Base-by-base conservation (phyloP, 2,113 vertebrate genomes). In the Benitochromis conjunctus region DNA sequence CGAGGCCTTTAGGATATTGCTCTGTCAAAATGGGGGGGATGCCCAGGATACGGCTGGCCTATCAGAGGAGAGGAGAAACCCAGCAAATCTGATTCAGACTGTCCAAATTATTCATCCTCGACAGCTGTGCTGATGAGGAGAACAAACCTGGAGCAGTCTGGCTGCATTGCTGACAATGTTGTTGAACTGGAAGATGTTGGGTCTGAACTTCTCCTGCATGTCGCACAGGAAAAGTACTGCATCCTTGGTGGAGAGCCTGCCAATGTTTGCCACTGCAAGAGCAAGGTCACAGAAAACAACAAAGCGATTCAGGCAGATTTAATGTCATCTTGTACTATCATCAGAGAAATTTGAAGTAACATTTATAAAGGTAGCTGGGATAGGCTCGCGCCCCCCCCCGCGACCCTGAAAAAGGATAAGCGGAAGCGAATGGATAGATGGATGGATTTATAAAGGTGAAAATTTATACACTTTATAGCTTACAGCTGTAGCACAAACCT, bases 191-290 rank as follows among this genome's bases (percentile, higher is more conserved):
- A 93, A 95, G 9, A 97, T 87, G 31, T 81, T 97, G 11, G 95
- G 94, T 77, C 97, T 95, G 90, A 98, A 97, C 88, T 97, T 98
- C 90, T 98, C 98, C 84, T 98, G 98, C 96, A 98, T 97, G 93
- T 98, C 97, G 29, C 98, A 98, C 57, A 98, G 94, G 77, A 98
- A 91, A 13, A 98, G 95, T n/a, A 98, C 95, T 7, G 97, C 82
- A 4, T 96, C 96, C 46, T 93, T 95, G 5, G 95, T 94, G 26
- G 91, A 80, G 18, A 98, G 90, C 11, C 96, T 93, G 66, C 98
- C 96, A 34, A 96, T 71, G 13, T 34, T 86, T 55, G 94, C 96
- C 96, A 96, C 96, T 96, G 88, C 41, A 74, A 85, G 19, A 46
- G 26, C 78, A 81, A 88, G 7, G 3, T 46, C 18, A 84, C 76